These are phyloP conservation scores for Drosophila cardini DNA, from an alignment of 1,140 invertebrate genomes.

Conservation along the genomic window DNA sequence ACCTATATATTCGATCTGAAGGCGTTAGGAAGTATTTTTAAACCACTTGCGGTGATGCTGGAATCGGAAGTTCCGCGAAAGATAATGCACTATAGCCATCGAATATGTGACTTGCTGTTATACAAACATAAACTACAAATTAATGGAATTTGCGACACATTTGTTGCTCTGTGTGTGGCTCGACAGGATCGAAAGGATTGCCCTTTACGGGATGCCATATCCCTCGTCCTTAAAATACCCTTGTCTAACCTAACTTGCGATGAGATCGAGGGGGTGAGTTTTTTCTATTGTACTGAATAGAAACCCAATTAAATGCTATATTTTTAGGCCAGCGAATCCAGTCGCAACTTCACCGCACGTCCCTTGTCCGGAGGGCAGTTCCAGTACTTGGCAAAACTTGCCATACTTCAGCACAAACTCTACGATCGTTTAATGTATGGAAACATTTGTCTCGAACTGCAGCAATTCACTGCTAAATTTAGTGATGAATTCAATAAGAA, in stretches of 20 bases:
- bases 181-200: conserved; percentile 20
- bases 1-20: conserved; percentile 58
- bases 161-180: conserved; percentile 50
- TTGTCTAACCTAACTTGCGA: conserved; percentile 40
- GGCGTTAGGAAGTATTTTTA: conserved; percentile 48
- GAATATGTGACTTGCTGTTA: conserved; percentile 45
- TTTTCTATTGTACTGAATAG: not conserved
- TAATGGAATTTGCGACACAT: conserved; percentile 55
- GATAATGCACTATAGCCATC: conserved; percentile 63
- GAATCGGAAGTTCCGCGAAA: conserved; percentile 47
- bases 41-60: conserved; percentile 38
- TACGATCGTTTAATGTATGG: conserved; percentile 46
- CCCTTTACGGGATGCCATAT: conserved; percentile 50
- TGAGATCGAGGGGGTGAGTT: conserved; percentile 37
- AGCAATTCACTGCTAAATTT: conserved; percentile 41
- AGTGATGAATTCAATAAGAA: conserved; percentile 33
- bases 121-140: conserved; percentile 40
- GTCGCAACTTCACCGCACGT: conserved; percentile 37
- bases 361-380: conserved; percentile 44
- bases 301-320: not conserved
- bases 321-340: conserved; percentile 42
- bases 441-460: conserved; percentile 41
- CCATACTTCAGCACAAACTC: conserved; percentile 48
- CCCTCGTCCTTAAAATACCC: conserved; percentile 32
- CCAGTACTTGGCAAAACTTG: conserved; percentile 48